Evolutionary conservation across 1,140 invertebrate genomes (phyloP).

Genomic region (Hyphantria cunea): DNA sequence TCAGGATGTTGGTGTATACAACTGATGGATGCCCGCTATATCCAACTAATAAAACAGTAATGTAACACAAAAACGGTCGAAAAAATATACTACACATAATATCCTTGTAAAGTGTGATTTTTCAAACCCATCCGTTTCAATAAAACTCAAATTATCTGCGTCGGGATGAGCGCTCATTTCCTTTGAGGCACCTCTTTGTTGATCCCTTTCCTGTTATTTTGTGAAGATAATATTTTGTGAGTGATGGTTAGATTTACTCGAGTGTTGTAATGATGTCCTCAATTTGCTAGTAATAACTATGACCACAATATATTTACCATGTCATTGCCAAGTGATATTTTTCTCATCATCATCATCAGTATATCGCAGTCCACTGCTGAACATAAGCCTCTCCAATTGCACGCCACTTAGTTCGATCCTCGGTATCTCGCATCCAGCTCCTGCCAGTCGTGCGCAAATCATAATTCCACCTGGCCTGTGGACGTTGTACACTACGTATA

Average conservation of each 20-base stretch:
- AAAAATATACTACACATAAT: not conserved
- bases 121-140: slow-evolving; percentile 37
- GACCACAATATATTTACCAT: not conserved
- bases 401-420: no score
- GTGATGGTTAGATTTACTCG: slow-evolving; percentile 16
- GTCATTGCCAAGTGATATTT: not conserved
- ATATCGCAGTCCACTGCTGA: no score
- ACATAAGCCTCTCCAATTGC: no score
- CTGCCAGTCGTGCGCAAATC: no score
- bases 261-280: slow-evolving; percentile 17
- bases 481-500: no score
- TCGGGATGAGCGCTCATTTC: slow-evolving; percentile 43
- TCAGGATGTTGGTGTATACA: no score
- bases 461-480: no score
- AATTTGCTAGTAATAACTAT: slow-evolving; percentile 1
- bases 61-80: no score
- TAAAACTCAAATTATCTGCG: slow-evolving; percentile 46
- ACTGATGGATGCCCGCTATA: no score
- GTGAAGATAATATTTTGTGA: slow-evolving; percentile 4
- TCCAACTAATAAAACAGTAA: no score
- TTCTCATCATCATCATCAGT: no score
- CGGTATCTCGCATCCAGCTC: no score
- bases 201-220: slow-evolving; percentile 49
- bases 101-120: slow-evolving; percentile 24
- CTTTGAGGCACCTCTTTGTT: slow-evolving; percentile 48